phyloP scores from a whole-genome alignment of 2,888 invertebrate species.

The Amiota minor region DNA sequence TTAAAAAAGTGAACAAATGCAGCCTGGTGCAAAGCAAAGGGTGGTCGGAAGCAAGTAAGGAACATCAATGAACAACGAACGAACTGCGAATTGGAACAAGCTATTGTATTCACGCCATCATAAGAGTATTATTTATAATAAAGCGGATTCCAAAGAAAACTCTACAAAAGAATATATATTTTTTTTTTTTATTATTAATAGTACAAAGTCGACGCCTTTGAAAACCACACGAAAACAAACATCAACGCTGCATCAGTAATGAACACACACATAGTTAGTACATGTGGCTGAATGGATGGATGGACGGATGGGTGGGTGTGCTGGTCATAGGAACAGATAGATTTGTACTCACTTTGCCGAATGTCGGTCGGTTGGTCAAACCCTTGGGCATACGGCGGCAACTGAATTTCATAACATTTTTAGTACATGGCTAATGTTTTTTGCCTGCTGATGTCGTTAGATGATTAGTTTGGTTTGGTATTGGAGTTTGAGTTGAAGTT shows the following conservation, averaged over 20 bases:
- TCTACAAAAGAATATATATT: too few relatives aligned
- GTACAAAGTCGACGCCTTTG: too few relatives aligned
- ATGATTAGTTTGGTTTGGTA: neutral
- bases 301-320: neutral
- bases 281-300: neutral
- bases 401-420: conserved; percentile 44
- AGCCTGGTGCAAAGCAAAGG: neutral
- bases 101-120: neutral
- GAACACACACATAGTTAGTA: conserved; percentile 51
- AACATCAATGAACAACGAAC: neutral
- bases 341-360: conserved; percentile 41
- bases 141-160: too few relatives aligned
- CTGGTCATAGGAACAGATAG: conserved; percentile 17
- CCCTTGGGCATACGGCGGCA: conserved; percentile 36
- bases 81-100: conserved; percentile 6
- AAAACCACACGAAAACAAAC: conserved; percentile 39
- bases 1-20: neutral
- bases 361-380: conserved; percentile 48
- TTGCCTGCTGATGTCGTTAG: conserved; percentile 46
- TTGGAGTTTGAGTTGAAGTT: neutral
- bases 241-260: conserved; percentile 64
- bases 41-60: neutral
- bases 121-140: too few relatives aligned
- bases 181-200: too few relatives aligned
- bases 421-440: conserved; percentile 57